Evolutionary conservation across 92 coral and sea anemone species (phyloP), one percentile per base, ranked within the genome.

Genomic region (Paragorgia papillata): DNA sequence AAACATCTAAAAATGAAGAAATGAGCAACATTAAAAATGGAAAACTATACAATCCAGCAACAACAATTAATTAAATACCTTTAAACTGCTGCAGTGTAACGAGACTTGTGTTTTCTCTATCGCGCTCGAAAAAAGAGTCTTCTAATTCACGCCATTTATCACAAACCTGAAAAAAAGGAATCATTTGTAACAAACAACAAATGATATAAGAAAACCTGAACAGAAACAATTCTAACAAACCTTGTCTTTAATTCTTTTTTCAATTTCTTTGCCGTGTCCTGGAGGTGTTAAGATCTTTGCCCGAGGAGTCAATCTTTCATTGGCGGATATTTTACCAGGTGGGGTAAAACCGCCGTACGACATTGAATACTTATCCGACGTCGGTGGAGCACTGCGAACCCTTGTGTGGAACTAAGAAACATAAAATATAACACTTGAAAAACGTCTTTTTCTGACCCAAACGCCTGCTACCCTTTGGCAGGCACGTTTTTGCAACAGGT

Each of bases 111-210:
- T 81, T 91, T 21, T 76, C 79, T 25, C 31, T 75, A 79, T 91
- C 99, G 0, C 73, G 44, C 71, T 95, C 88, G 50, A 92, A 60
- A 66, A 95, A 95, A 43, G 92, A 73, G 79, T 87, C 88, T 79
- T 95, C 92, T 9, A 95, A 59, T 9, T 90, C 92, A 81, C 87
- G 96, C 97, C 97, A 93, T 34, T 79, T 87, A 34, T 90, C 89
- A 62, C 94, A 93, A 63, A 93, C 76, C 97, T 93, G 44, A 54
- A 44, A 43, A 56, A 43, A 56, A 69, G 1, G 50, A 15, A 53
- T 31, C 3, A 25, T 46, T 46, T 9, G 64, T 58, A 14, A 69
- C 1, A 18, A 53, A 29, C 18, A 33, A 32, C 32, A 26, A 22
- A 34, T 5, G 51, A 2, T 35, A 25, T 37, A 67, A 34, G 4